Conservation (phyloP, 1,140 invertebrate genomes). For the Brachystomella parvula region DNA sequence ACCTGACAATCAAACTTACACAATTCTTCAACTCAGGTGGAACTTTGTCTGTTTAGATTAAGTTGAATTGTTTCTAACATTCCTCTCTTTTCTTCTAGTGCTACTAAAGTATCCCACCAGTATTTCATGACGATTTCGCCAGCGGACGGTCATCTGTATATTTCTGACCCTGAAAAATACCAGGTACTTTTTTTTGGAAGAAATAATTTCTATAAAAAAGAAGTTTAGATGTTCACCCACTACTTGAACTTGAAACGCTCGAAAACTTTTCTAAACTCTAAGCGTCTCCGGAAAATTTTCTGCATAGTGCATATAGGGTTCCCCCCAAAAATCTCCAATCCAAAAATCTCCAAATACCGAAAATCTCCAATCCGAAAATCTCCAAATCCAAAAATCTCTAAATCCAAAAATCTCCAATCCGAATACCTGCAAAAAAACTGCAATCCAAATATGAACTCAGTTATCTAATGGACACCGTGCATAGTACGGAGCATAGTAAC, state of each 20-base stretch:
- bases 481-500: too few relatives aligned
- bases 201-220: too few relatives aligned
- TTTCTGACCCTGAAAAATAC: slow-evolving; percentile 89
- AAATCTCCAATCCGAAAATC: too few relatives aligned
- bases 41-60: background rate
- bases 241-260: slow-evolving; percentile 2
- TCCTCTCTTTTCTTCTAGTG: slow-evolving; percentile 49
- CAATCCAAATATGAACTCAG: too few relatives aligned
- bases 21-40: slow-evolving; percentile 84
- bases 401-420: too few relatives aligned
- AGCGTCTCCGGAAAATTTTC: background rate
- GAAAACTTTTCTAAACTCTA: background rate
- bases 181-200: slow-evolving; percentile 49
- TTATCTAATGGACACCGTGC: too few relatives aligned
- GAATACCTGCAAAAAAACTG: too few relatives aligned
- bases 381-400: too few relatives aligned
- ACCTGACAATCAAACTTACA: slow-evolving; percentile 82
- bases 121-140: slow-evolving; percentile 92
- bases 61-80: background rate
- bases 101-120: slow-evolving; percentile 86
- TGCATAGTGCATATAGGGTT: too few relatives aligned
- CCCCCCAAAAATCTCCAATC: too few relatives aligned
- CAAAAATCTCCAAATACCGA: too few relatives aligned
- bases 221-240: too few relatives aligned
- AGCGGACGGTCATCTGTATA: slow-evolving; percentile 87